Evolutionary conservation across 2,888 invertebrate species (phyloP).

Genomic region (Callyntrura guangdongensis): DNA sequence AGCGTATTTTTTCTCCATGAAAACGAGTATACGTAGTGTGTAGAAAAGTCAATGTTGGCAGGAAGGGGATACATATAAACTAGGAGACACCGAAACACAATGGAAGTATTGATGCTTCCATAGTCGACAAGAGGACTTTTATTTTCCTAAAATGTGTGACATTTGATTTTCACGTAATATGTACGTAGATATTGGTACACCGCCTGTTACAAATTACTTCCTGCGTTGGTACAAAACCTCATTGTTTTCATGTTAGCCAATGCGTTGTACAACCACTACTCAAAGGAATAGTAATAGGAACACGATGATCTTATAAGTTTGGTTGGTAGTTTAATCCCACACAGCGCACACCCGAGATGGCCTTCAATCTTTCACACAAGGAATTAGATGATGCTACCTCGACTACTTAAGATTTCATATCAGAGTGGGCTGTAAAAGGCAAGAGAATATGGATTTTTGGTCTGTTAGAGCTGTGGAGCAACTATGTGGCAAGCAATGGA

Average conservation of each 20-base stretch:
- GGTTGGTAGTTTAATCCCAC: not conserved
- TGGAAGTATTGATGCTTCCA: not conserved
- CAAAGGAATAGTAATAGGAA: not conserved
- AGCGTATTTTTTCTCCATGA: not conserved
- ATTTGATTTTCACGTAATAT: slow-evolving; percentile 46
- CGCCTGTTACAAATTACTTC: slow-evolving; percentile 41
- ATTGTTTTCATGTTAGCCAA: not conserved
- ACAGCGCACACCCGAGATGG: too few species aligned
- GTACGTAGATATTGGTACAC: slow-evolving; percentile 42
- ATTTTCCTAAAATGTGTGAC: slow-evolving; percentile 44
- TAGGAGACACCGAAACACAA: not conserved
- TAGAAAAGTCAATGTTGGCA: not conserved
- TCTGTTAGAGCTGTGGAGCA: too few species aligned
- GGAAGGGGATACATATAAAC: not conserved
- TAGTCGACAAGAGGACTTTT: not conserved
- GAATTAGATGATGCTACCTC: slow-evolving; percentile 11
- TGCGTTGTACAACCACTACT: not conserved
- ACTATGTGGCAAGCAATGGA: not conserved
- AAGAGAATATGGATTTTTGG: too few species aligned
- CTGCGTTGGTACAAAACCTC: not conserved
- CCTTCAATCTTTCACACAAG: slow-evolving; percentile 1
- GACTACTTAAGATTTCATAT: not conserved
- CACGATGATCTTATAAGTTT: not conserved
- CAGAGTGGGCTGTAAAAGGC: slow-evolving; percentile 6
- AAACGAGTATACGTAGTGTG: not conserved